Evolutionary conservation across 2,113 vertebrate genomes (phyloP).

Genomic region (Planiliza haematocheilus): DNA sequence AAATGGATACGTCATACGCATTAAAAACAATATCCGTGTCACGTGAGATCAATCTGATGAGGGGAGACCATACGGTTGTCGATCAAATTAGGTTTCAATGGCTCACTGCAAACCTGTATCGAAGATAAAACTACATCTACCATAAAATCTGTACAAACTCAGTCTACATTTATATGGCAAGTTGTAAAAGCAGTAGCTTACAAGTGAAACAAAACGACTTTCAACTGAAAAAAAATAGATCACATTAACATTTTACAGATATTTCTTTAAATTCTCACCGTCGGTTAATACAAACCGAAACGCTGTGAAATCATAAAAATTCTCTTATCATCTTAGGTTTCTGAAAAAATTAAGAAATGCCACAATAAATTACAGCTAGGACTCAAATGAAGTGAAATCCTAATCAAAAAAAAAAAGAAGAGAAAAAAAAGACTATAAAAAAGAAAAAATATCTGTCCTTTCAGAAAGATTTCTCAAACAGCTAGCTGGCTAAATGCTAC

Average conservation of each 20-base stretch:
- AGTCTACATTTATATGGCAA: constrained; percentile 77
- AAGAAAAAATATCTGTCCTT: constrained; percentile 65
- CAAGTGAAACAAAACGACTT: constrained; percentile 48
- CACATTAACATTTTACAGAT: constrained; percentile 70
- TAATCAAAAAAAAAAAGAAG: constrained; percentile 43
- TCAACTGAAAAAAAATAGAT: constrained; percentile 65
- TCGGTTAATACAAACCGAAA: constrained; percentile 63
- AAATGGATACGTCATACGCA: constrained; percentile 36
- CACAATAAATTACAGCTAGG: constrained; percentile 82
- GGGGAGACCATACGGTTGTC: constrained; percentile 47
- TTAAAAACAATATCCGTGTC: constrained; percentile 35
- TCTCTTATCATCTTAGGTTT: constrained; percentile 69
- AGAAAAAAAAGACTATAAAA: constrained; percentile 43
- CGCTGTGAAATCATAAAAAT: constrained; percentile 72
- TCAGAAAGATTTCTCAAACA: constrained; percentile 68
- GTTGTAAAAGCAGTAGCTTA: constrained; percentile 72
- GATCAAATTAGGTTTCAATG: constrained; percentile 71
- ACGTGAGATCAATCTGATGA: constrained; percentile 33
- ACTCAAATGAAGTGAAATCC: constrained; percentile 57
- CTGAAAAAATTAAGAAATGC: constrained; percentile 68
- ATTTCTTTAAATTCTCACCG: constrained; percentile 64
- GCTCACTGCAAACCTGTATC: constrained; percentile 73
- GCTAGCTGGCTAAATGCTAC: constrained; percentile 75
- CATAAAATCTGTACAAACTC: constrained; percentile 80
- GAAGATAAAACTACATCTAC: constrained; percentile 76